Base-by-base conservation (phyloP, 2,113 vertebrate species). In the Typhlomys cinereus region DNA sequence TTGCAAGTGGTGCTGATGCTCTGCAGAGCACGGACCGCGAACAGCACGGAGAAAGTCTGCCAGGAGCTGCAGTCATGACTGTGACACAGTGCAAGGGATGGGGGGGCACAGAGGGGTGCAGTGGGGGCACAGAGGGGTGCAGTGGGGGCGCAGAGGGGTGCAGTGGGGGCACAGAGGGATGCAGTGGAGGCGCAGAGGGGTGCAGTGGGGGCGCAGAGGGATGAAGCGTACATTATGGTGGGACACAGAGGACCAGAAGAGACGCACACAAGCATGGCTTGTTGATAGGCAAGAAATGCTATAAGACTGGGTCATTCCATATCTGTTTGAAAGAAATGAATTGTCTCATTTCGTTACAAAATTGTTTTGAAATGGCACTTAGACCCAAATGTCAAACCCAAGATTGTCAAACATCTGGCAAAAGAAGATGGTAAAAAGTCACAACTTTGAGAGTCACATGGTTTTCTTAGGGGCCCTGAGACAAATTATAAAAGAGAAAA, bases 211-310 rank as follows among this genome's bases (percentile, higher is more conserved):
- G 20, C n/a, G 21, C 7, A 41, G 46, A 4, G 64, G 21, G 8
- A 17, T 14, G 1, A 15, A 11, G 7, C 14, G 52, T n/a, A n/a
- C n/a, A n/a, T n/a, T n/a, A n/a, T n/a, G n/a, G n/a, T n/a, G 25
- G n/a, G 36, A 20, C 31, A 71, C 7, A 5, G 0, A 34, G 39
- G 7, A n/a, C 5, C 36, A 15, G n/a, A 14, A 44, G 2, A 52
- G 67, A 17, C 11, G 13, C 7, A 1, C 25, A 1, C 2, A 18
- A 20, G 1, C 9, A 6, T 23, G 13, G 7, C 15, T 14, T 14
- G n/a, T 79, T 52, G n/a, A 5, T 52, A 41, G 39, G 54, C 46
- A 39, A 9, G 7, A 2, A 11, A 23, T 2, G 15, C 13, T 46
- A 5, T 52, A 18, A 44, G 8, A 13, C 34, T 39, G 66, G 13